Percentiles rank a stretch among this genome's conserved stretches.
Evolutionary conservation across 2,888 invertebrate species (phyloP).

Genomic region (Pristionchus exspectatus): DNA sequence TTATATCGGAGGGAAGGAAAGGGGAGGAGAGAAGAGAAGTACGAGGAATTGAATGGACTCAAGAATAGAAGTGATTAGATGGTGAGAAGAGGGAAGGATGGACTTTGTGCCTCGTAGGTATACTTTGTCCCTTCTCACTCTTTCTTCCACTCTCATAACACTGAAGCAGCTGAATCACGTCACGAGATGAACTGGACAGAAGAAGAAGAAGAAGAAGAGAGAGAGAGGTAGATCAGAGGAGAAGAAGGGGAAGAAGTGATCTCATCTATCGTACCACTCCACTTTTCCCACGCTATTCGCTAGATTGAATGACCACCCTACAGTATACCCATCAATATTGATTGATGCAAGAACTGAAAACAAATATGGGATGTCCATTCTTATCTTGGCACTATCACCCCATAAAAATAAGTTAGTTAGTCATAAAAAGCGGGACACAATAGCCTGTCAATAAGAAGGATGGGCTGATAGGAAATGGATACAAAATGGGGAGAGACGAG

Average conservation of each 20-base stretch:
- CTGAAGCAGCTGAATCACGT: constrained; percentile 19
- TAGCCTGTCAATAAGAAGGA: background rate
- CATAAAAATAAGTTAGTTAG: background rate
- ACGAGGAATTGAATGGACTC: background rate
- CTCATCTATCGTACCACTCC: background rate
- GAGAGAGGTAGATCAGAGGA: background rate
- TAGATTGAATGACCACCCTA: background rate
- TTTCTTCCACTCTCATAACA: constrained; percentile 28
- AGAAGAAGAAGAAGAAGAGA: background rate
- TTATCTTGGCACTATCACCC: background rate
- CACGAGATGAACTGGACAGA: constrained; percentile 32
- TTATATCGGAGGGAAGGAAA: constrained; percentile 18
- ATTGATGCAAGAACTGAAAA: background rate
- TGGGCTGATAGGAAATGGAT: background rate
- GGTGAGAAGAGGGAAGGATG: background rate
- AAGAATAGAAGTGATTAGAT: background rate
- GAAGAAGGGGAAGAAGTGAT: too few species aligned
- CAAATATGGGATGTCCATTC: constrained; percentile 20
- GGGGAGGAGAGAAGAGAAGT: constrained; percentile 8
- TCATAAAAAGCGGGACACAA: background rate
- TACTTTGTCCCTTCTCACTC: background rate
- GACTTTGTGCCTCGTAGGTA: constrained; percentile 25
- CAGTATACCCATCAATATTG: background rate
- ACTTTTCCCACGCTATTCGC: background rate
- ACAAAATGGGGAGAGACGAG: background rate